These are phyloP conservation scores for Drosophila merina DNA, from an alignment of 2,888 invertebrate species.

Conservation along the genomic window DNA sequence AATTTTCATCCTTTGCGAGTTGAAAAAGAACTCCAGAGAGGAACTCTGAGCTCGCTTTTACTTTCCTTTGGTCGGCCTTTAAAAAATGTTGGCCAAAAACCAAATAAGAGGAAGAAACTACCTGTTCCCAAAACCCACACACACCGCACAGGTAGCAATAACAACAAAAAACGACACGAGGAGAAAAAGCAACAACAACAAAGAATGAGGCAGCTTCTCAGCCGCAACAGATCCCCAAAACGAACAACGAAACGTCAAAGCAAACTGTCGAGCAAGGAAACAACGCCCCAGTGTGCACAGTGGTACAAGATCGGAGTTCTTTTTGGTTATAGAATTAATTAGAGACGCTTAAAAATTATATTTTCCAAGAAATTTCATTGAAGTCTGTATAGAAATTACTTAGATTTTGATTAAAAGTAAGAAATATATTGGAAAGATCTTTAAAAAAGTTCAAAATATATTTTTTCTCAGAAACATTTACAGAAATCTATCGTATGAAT, in stretches of 20 bases:
- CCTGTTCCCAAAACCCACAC: conserved; percentile 74
- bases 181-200: background rate
- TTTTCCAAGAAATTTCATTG: background rate
- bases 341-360: background rate
- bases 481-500: too few species aligned
- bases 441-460: too few species aligned
- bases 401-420: too few species aligned
- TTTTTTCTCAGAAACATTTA: too few species aligned
- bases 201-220: conserved; percentile 13
- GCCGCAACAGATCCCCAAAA: conserved; percentile 25
- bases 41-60: conserved; percentile 58
- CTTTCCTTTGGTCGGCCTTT: conserved; percentile 56
- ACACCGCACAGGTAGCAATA: conserved; percentile 54
- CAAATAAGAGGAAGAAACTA: conserved; percentile 50
- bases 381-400: too few species aligned
- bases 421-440: too few species aligned
- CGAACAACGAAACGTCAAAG: conserved; percentile 33
- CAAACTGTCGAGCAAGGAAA: conserved; percentile 27
- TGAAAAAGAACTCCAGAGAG: background rate
- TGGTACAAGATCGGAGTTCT: conserved; percentile 7
- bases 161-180: conserved; percentile 3
- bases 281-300: conserved; percentile 38
- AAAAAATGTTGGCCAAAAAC: conserved; percentile 74
- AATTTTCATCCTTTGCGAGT: conserved; percentile 47
- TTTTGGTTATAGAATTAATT: background rate